These are phyloP conservation scores for Limanda limanda DNA, from an alignment of 2,113 vertebrate genomes.

Conservation along the genomic window DNA sequence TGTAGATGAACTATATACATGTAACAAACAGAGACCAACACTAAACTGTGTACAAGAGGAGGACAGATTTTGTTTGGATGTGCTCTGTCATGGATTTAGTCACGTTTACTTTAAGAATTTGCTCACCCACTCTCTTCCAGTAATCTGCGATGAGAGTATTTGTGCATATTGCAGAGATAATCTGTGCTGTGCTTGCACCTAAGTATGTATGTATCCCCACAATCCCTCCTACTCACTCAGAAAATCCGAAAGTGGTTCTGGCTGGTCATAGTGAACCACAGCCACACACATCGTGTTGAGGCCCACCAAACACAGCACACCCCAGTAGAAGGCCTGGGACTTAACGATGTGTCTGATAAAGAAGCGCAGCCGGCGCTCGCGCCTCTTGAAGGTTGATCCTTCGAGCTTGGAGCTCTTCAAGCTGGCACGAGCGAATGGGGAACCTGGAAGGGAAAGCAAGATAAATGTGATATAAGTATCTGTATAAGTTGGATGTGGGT, in stretches of 20 bases:
- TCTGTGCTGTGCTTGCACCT: neutral
- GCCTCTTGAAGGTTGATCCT: slow-evolving; percentile 89
- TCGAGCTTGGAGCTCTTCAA: slow-evolving; percentile 96
- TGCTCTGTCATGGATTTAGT: slow-evolving; percentile 48
- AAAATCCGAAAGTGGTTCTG: slow-evolving; percentile 92
- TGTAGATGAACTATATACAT: neutral
- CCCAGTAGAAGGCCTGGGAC: slow-evolving; percentile 96
- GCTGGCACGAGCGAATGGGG: slow-evolving; percentile 93
- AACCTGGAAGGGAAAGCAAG: slow-evolving; percentile 80
- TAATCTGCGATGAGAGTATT: slow-evolving; percentile 47
- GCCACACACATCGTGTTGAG: slow-evolving; percentile 97
- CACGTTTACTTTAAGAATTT: slow-evolving; percentile 43
- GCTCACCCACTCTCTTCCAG: slow-evolving; percentile 38
- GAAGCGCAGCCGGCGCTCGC: slow-evolving; percentile 92
- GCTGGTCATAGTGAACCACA: slow-evolving; percentile 93
- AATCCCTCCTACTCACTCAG: slow-evolving; percentile 88
- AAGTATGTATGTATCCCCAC: neutral
- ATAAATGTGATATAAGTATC: neutral
- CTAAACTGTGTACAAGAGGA: neutral
- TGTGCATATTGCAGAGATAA: slow-evolving; percentile 37
- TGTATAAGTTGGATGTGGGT: neutral
- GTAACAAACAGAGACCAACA: neutral
- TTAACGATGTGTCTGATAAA: slow-evolving; percentile 92
- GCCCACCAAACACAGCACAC: slow-evolving; percentile 92
- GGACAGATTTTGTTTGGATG: neutral